These are phyloP conservation scores for Chaetodon auriga DNA, from an alignment of 2,113 vertebrate genomes.

Conservation along the genomic window DNA sequence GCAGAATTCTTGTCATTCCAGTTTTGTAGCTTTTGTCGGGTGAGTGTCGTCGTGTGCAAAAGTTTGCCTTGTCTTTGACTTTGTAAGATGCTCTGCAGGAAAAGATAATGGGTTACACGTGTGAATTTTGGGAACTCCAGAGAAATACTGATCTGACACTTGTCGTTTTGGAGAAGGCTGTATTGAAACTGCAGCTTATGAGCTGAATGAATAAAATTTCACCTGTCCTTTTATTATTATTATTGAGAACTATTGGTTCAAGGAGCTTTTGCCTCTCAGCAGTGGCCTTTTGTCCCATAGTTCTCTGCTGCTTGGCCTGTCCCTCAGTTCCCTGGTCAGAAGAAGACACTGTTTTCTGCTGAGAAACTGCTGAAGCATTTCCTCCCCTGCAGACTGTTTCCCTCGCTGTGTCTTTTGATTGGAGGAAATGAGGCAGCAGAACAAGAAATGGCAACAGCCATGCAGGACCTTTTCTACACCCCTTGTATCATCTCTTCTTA, in stretches of 20 bases:
- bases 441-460: constrained; percentile 51
- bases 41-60: too few relatives aligned
- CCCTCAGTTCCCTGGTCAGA: constrained; percentile 32
- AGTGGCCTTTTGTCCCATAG: background rate
- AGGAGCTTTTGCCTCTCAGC: background rate
- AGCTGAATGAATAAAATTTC: too few relatives aligned
- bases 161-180: background rate
- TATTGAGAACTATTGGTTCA: too few relatives aligned
- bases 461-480: constrained; percentile 32
- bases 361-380: constrained; percentile 84
- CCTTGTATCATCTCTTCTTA: constrained; percentile 2
- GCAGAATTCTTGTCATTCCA: too few relatives aligned
- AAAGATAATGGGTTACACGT: background rate
- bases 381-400: constrained; percentile 70
- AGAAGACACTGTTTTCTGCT: constrained; percentile 46
- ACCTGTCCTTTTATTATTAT: too few relatives aligned
- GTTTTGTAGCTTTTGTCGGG: background rate
- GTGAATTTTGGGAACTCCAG: background rate
- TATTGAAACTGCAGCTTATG: background rate
- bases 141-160: background rate
- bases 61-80: background rate
- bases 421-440: constrained; percentile 85
- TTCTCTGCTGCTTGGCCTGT: constrained; percentile 23
- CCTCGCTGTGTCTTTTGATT: constrained; percentile 52
- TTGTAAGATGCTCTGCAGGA: background rate